These are phyloP conservation scores for Cyprinodon variegatus DNA, from an alignment of 2,113 vertebrate genomes.

Conservation along the genomic window DNA sequence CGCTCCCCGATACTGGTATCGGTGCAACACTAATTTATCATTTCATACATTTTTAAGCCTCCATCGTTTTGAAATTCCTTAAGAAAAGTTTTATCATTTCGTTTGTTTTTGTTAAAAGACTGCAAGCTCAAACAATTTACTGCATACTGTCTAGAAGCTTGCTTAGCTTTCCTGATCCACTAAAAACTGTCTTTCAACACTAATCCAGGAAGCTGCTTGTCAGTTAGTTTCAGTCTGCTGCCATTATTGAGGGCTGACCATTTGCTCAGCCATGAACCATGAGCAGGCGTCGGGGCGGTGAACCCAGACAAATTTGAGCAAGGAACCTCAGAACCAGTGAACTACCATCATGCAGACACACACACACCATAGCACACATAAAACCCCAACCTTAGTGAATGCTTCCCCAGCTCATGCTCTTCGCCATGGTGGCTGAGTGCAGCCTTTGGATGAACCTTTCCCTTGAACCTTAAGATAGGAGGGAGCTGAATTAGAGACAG, in stretches of 20 bases:
- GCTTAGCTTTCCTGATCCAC: not conserved
- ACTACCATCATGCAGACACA: constrained; percentile 13
- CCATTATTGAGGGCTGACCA: not conserved
- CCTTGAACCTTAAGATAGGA: constrained; percentile 67
- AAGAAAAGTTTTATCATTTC: not conserved
- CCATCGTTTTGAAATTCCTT: not conserved
- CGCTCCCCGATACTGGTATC: too few relatives aligned
- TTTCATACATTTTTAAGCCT: not conserved
- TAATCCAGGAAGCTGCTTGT: not conserved
- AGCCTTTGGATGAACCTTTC: constrained; percentile 81
- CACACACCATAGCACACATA: constrained; percentile 17
- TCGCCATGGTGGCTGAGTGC: constrained; percentile 75
- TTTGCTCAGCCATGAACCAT: not conserved
- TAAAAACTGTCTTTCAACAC: not conserved
- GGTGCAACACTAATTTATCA: not conserved
- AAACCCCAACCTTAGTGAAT: not conserved
- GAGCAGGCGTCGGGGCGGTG: not conserved
- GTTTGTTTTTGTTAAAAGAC: too few relatives aligned
- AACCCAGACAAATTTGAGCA: not conserved
- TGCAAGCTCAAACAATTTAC: too few relatives aligned
- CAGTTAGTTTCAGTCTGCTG: not conserved
- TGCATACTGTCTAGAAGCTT: too few relatives aligned
- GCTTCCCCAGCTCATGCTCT: constrained; percentile 14
- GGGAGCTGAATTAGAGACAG: constrained; percentile 72
- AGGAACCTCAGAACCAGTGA: constrained; percentile 39